phyloP scores from a whole-genome alignment of 2,113 vertebrate species.

The Bufo gargarizans region DNA sequence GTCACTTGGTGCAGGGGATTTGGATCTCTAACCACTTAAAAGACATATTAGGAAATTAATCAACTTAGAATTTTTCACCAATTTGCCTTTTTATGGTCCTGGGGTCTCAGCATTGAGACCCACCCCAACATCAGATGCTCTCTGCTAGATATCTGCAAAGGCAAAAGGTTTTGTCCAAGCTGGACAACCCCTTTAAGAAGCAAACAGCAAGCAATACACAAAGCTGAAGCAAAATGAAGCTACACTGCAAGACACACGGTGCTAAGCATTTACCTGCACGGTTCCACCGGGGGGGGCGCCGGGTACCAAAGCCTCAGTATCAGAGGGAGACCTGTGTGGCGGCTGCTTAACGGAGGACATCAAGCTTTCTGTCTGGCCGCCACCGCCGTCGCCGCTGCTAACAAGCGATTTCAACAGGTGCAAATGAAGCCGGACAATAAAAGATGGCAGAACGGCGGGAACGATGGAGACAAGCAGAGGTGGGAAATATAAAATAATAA shows the following conservation, averaged over 20 bases:
- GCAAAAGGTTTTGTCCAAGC: no score
- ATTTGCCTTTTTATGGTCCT: no score
- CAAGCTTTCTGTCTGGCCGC: slow-evolving; percentile 86
- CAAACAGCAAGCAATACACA: not conserved
- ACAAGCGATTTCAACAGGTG: slow-evolving; percentile 67
- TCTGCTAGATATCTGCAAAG: no score
- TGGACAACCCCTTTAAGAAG: not conserved
- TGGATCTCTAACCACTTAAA: no score
- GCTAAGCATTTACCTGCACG: slow-evolving; percentile 84
- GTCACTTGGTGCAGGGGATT: no score
- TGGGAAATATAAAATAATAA: slow-evolving; percentile 63
- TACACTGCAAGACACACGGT: not conserved
- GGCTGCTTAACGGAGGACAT: slow-evolving; percentile 84
- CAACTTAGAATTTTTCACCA: no score
- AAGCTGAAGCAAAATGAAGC: not conserved
- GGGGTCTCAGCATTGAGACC: no score
- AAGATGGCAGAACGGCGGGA: not conserved
- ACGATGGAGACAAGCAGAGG: slow-evolving; percentile 61
- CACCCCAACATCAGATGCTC: no score
- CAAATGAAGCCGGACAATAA: slow-evolving; percentile 50
- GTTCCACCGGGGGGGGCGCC: slow-evolving; percentile 79
- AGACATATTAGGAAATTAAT: no score
- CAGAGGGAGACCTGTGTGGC: slow-evolving; percentile 85
- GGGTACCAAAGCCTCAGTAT: slow-evolving; percentile 83
- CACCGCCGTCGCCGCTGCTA: slow-evolving; percentile 77